phyloP scores from a whole-genome alignment of 2,797 vertebrate genomes.

The Margarornis squamiger region DNA sequence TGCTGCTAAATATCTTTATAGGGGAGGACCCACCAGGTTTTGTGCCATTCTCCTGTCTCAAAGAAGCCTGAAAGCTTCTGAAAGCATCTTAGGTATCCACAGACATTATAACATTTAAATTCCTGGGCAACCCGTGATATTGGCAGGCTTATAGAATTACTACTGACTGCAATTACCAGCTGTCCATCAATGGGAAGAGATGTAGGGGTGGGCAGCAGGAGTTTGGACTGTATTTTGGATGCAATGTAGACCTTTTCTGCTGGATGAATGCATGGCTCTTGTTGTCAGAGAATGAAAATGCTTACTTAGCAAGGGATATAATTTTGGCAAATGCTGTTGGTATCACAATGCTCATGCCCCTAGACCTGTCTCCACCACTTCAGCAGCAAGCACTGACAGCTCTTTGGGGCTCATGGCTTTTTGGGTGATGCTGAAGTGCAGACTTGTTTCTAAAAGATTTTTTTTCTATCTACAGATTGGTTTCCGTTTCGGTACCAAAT shows the following conservation, averaged over 20 bases:
- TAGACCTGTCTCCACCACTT: background rate
- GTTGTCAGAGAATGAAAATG: background rate
- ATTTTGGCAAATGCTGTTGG: background rate
- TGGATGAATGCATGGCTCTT: background rate
- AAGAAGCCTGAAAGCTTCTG: background rate
- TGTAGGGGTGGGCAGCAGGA: background rate
- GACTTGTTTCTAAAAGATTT: background rate
- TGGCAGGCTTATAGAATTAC: background rate
- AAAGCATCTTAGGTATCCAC: background rate
- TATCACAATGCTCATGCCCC: fast-evolving
- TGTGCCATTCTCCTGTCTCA: background rate
- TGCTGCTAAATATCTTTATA: background rate
- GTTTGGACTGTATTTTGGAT: background rate
- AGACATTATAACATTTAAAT: background rate
- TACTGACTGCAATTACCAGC: background rate
- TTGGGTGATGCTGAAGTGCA: background rate
- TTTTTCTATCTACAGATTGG: conserved; percentile 51
- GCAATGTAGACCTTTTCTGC: background rate
- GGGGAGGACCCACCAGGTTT: background rate
- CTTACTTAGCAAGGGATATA: background rate
- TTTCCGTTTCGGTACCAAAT: conserved; percentile 70
- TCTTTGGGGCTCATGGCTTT: background rate
- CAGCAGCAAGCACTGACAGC: background rate
- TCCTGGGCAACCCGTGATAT: background rate
- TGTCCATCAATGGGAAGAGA: background rate